Evolutionary conservation across 2,113 vertebrate genomes (phyloP).

Genomic region (Thunnus thynnus): DNA sequence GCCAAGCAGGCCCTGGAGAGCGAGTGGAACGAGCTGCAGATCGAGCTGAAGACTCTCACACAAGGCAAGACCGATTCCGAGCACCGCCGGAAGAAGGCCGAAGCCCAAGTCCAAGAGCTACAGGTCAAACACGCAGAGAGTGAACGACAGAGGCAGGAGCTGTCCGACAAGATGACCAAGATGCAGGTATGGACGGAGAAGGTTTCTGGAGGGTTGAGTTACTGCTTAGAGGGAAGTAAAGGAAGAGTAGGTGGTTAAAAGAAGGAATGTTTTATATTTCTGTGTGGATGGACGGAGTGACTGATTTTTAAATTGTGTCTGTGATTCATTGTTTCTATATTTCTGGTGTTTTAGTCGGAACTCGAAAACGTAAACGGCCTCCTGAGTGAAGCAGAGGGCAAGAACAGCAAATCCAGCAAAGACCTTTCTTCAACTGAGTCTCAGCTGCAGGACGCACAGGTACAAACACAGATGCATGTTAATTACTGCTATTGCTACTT

Average conservation of each 20-base stretch:
- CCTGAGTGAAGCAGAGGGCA: constrained; percentile 91
- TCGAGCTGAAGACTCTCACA: constrained; percentile 90
- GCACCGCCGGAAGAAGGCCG: constrained; percentile 94
- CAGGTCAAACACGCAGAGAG: constrained; percentile 92
- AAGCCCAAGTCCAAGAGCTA: constrained; percentile 93
- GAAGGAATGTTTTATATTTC: not conserved
- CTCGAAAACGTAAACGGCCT: constrained; percentile 89
- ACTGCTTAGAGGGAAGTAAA: not conserved
- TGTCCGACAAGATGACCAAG: constrained; percentile 88
- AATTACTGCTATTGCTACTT: not conserved
- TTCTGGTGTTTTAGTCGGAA: constrained; percentile 84
- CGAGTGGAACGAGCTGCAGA: constrained; percentile 92
- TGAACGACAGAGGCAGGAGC: constrained; percentile 88
- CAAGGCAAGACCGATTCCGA: constrained; percentile 93
- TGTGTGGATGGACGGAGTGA: not conserved
- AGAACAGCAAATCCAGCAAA: constrained; percentile 93
- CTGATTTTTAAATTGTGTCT: not conserved
- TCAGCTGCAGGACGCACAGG: constrained; percentile 96
- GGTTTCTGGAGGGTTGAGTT: not conserved
- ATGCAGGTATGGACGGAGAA: constrained; percentile 87
- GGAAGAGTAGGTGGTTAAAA: not conserved
- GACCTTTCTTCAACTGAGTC: constrained; percentile 92
- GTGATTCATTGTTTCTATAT: not conserved
- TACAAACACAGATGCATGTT: constrained; percentile 56
- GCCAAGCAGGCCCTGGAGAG: constrained; percentile 93